Conservation (phyloP, 2,113 vertebrate species). For the Raja brachyura region DNA sequence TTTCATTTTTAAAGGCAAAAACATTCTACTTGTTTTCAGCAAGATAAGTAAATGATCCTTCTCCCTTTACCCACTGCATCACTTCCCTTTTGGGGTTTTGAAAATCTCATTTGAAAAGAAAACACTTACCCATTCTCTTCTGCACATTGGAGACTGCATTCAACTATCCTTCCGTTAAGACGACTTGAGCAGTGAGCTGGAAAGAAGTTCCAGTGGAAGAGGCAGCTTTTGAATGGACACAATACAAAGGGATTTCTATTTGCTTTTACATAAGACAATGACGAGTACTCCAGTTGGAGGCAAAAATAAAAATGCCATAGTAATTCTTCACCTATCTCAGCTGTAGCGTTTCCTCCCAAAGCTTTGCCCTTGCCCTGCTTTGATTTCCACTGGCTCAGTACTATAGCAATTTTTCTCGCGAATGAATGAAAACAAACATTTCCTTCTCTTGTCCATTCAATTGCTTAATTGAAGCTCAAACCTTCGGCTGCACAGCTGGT, state of each 20-base stretch:
- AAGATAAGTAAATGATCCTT: neutral
- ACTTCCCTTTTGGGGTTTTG: neutral
- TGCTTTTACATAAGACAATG: conserved; percentile 59
- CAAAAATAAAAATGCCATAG: conserved; percentile 68
- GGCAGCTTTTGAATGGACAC: conserved; percentile 74
- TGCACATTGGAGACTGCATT: conserved; percentile 98
- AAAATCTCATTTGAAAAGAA: conserved; percentile 52
- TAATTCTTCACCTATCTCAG: conserved; percentile 42
- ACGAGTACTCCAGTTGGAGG: conserved; percentile 58
- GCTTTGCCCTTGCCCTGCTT: conserved; percentile 37
- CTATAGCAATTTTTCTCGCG: conserved; percentile 27
- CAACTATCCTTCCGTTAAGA: conserved; percentile 85
- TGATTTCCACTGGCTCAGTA: conserved; percentile 26
- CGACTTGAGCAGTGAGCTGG: conserved; percentile 83
- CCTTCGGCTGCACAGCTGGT: conserved; percentile 57
- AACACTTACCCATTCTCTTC: conserved; percentile 99
- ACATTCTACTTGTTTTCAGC: neutral
- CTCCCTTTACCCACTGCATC: neutral
- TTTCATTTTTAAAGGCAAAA: neutral
- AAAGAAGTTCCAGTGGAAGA: conserved; percentile 75
- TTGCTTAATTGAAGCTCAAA: conserved; percentile 72
- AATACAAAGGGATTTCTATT: conserved; percentile 63
- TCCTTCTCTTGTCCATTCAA: conserved; percentile 58
- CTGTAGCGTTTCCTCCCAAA: conserved; percentile 31
- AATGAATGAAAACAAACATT: conserved; percentile 41